Percentiles rank a stretch among this genome's conserved stretches.
Evolutionary conservation across 2,113 vertebrate genomes (phyloP).

Genomic region (Nanorana parkeri): DNA sequence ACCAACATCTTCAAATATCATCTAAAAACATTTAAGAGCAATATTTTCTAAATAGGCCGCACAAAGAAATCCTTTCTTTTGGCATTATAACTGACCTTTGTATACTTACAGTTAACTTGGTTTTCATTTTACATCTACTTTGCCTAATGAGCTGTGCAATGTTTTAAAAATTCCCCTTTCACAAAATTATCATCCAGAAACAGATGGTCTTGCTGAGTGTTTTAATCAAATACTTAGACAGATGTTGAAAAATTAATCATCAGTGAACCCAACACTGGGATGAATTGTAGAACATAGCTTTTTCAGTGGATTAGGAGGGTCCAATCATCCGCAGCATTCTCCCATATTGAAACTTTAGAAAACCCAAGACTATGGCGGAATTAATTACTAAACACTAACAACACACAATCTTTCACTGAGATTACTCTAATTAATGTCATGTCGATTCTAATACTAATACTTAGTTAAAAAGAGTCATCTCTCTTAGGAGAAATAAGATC

Average conservation of each 20-base stretch:
- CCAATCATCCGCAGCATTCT: slow-evolving; percentile 2
- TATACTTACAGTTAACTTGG: neutral
- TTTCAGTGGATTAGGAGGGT: slow-evolving; percentile 29
- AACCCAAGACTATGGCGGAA: slow-evolving; percentile 31
- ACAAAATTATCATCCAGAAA: slow-evolving; percentile 41
- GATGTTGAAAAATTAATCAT: slow-evolving; percentile 47
- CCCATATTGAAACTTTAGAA: slow-evolving; percentile 40
- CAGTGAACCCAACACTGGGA: slow-evolving; percentile 37
- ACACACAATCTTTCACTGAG: slow-evolving; percentile 23
- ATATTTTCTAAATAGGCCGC: too few relatives aligned
- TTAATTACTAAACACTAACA: slow-evolving; percentile 42
- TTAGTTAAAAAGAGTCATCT: neutral
- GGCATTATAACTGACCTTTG: neutral
- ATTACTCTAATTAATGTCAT: slow-evolving; percentile 23
- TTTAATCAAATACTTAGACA: slow-evolving; percentile 46
- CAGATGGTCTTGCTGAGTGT: slow-evolving; percentile 48
- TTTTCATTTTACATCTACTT: slow-evolving; percentile 14
- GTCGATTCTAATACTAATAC: neutral
- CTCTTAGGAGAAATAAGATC: neutral
- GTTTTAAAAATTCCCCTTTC: slow-evolving; percentile 42
- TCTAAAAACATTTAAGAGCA: too few relatives aligned
- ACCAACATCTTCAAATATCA: too few relatives aligned
- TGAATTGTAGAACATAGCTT: slow-evolving; percentile 41
- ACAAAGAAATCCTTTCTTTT: too few relatives aligned
- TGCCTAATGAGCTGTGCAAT: slow-evolving; percentile 31